Evolutionary conservation across 2,113 vertebrate species (phyloP).

Genomic region (Hyla sarda): DNA sequence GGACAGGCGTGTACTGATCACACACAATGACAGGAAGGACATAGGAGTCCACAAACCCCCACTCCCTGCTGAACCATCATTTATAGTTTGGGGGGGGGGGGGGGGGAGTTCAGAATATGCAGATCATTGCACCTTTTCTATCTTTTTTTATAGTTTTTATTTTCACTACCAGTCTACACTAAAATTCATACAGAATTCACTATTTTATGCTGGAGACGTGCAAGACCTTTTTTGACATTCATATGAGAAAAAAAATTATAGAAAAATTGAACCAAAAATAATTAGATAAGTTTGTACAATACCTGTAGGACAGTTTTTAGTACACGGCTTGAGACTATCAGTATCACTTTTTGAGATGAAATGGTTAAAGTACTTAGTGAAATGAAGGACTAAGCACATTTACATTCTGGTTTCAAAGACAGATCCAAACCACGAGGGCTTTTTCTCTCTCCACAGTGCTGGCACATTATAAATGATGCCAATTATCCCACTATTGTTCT

Average conservation of each 20-base stretch:
- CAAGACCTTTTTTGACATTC: not conserved
- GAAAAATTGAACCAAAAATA: not conserved
- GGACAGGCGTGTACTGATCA: conserved; percentile 51
- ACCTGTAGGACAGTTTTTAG: not conserved
- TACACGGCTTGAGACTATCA: not conserved
- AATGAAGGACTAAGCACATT: conserved; percentile 20
- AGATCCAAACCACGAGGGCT: conserved; percentile 10
- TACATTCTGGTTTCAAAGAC: conserved; percentile 22
- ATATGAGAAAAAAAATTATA: not conserved
- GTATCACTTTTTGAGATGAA: not conserved
- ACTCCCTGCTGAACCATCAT: conserved; percentile 47
- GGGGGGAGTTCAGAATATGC: not conserved
- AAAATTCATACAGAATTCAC: too few species aligned
- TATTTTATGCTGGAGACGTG: not conserved
- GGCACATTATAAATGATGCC: conserved; percentile 53
- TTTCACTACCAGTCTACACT: not conserved
- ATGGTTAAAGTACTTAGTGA: not conserved
- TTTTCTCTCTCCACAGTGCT: conserved; percentile 22
- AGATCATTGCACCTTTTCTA: not conserved
- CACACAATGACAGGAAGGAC: conserved; percentile 58
- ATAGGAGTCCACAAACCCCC: conserved; percentile 37
- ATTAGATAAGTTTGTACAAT: not conserved
- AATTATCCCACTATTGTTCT: conserved; percentile 55
- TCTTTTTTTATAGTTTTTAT: not conserved
- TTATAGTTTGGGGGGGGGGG: not conserved